Percentiles rank a stretch among this genome's conserved stretches.
These are phyloP conservation scores for Eupithecia tripunctaria DNA, from an alignment of 2,888 invertebrate species.

Conservation along the genomic window DNA sequence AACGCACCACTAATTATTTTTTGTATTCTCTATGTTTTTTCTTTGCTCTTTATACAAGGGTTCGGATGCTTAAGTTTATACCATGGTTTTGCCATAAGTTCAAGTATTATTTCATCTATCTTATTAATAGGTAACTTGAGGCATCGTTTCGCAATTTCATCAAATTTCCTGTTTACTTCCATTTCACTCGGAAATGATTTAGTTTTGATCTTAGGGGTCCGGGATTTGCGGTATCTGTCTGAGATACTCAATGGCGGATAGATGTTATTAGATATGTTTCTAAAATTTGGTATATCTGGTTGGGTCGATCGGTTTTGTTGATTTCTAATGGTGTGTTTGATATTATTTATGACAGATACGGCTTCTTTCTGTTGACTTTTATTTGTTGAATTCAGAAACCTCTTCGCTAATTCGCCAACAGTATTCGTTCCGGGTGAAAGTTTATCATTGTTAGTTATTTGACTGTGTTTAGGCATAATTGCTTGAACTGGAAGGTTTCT, in stretches of 20 bases:
- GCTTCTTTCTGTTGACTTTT: not conserved
- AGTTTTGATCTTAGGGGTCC: not conserved
- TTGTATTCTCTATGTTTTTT: not conserved
- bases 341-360: not conserved
- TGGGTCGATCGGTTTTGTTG: not conserved
- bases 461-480: not conserved
- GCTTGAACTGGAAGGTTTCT: no score
- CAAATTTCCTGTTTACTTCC: not conserved
- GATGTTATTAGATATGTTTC: not conserved
- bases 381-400: not conserved
- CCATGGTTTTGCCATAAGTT: not conserved
- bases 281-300: not conserved
- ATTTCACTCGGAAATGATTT: not conserved
- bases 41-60: not conserved
- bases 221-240: not conserved
- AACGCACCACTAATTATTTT: no score
- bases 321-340: not conserved
- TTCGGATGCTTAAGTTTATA: not conserved
- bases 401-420: not conserved
- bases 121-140: not conserved
- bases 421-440: not conserved
- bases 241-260: not conserved
- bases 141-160: not conserved
- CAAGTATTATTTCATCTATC: not conserved
- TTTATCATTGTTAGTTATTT: not conserved